Evolutionary conservation across 2,797 vertebrate genomes (phyloP), one percentile per base, ranked within the genome.

Genomic region (Microcaecilia unicolor): DNA sequence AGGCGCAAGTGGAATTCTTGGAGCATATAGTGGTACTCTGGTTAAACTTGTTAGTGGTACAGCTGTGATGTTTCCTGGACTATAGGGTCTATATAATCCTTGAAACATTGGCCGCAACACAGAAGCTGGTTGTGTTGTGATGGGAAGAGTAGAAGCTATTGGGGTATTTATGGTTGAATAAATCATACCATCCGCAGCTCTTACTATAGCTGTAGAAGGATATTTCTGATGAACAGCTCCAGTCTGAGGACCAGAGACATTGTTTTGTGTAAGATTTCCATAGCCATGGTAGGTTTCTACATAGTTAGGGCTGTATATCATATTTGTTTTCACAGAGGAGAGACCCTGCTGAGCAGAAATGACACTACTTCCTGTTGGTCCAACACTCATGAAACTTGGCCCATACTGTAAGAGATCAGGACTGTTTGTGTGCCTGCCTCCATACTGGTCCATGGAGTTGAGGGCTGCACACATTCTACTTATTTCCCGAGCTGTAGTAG

Each of bases 91-190:
- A 35, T 92, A 98, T 23, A 93, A 69, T 64, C 86, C 85, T 31
- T 87, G 86, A 38, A 93, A 79, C 81, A 92, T 86, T 35, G 94
- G 88, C 34, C 80, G 81, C 32, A 96, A 39, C 20, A 92, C 93
- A 0, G 96, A 86, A 19, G 86, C 76, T 1, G 96, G 96, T 64
- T 99, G 96, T 15, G 96, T 99, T 56, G 96, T 99, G 70, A 99
- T 99, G 74, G 96, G 96, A 69, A 99, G 88, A 0, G 96, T 99
- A 44, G 96, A 98, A 23, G 94, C 94, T 6, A 99, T 99, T 6
- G 96, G 96, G 5, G 93, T 92, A 42, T 97, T 99, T 56, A 99
- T 99, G 31, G 95, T 99, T 15, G 96, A 99, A 66, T 99, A 99
- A 73, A 96, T 97, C 93, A 99, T 97, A 45, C 96, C 96, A 4